phyloP scores from a whole-genome alignment of 2,888 invertebrate genomes.

The Lingula anatina region DNA sequence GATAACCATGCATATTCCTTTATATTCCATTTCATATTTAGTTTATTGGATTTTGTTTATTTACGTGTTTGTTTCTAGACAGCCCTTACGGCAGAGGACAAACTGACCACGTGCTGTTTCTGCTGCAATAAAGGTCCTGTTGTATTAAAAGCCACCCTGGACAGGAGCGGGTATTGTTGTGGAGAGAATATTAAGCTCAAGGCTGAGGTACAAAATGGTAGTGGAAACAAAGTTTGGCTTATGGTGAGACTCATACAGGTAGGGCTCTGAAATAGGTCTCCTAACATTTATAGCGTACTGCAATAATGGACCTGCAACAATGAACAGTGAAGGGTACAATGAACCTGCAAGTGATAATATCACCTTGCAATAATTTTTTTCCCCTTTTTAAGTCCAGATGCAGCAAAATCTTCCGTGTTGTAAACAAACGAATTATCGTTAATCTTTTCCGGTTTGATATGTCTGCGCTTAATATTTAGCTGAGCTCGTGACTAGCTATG shows the following conservation, averaged over 20 bases:
- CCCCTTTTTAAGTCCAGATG: no score
- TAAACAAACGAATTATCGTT: no score
- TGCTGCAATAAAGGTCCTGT: slow-evolving; percentile 69
- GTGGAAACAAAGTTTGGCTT: slow-evolving; percentile 59
- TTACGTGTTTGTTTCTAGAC: slow-evolving; percentile 35
- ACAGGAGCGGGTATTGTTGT: slow-evolving; percentile 70
- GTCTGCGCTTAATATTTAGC: no score
- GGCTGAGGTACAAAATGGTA: slow-evolving; percentile 68
- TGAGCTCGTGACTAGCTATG: background rate
- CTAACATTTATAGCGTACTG: background rate
- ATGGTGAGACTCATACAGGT: slow-evolving; percentile 61
- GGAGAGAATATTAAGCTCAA: slow-evolving; percentile 67
- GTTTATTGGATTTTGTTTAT: no score
- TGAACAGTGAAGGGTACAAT: background rate
- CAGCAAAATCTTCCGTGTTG: no score
- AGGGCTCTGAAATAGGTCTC: no score
- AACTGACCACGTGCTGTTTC: slow-evolving; percentile 56
- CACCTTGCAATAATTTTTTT: no score
- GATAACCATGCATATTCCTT: no score
- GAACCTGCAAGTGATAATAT: no score
- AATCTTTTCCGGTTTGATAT: no score
- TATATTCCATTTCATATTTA: no score
- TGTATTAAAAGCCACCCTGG: slow-evolving; percentile 63
- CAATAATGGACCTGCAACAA: background rate
- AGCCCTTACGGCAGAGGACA: slow-evolving; percentile 36